phyloP scores from a whole-genome alignment of 2,888 invertebrate species.

The Himalopsyche kuldschensis region DNA sequence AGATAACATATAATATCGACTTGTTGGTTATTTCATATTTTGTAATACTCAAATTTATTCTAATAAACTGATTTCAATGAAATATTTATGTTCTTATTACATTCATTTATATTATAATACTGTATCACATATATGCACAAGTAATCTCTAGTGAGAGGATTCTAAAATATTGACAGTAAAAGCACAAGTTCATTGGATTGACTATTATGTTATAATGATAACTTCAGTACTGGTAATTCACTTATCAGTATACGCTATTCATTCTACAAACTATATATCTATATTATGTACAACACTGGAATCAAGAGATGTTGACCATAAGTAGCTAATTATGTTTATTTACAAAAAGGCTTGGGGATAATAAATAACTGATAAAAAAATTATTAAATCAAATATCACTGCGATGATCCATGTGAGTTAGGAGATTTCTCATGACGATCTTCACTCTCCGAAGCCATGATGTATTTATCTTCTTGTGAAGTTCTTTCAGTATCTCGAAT shows the following conservation, averaged over 20 bases:
- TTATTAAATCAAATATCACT: background rate
- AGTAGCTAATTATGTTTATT: background rate
- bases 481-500: background rate
- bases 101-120: too few species aligned
- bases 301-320: too few species aligned
- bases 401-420: constrained; percentile 17
- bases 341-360: background rate
- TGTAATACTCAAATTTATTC: background rate
- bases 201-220: too few species aligned
- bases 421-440: constrained; percentile 34
- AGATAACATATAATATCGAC: background rate
- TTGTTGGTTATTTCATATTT: background rate
- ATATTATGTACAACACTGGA: too few species aligned
- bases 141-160: too few species aligned
- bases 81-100: too few species aligned
- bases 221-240: too few species aligned
- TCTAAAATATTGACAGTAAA: too few species aligned
- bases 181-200: too few species aligned
- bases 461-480: constrained; percentile 26
- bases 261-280: too few species aligned
- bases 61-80: background rate
- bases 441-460: constrained; percentile 21
- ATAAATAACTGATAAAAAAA: background rate
- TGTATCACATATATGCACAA: too few species aligned
- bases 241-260: too few species aligned